These are phyloP conservation scores for Glaucidium brasilianum DNA, from an alignment of 2,113 vertebrate genomes.

Conservation along the genomic window DNA sequence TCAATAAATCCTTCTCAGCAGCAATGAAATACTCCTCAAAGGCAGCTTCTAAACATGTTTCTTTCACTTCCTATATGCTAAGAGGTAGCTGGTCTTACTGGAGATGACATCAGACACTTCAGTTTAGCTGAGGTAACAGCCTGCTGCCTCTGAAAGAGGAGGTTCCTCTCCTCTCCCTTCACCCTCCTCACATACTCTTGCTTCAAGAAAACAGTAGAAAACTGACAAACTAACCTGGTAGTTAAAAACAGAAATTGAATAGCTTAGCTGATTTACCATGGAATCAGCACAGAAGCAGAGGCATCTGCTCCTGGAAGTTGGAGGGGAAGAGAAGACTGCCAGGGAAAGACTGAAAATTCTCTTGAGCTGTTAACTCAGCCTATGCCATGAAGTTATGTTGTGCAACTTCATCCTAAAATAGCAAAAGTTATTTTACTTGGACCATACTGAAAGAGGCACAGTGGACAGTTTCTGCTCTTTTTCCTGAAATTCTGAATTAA, in stretches of 20 bases:
- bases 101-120: background rate
- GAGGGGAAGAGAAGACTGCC: background rate
- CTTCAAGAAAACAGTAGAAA: background rate
- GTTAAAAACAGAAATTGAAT: background rate
- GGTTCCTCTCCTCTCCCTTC: background rate
- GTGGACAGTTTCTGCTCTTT: background rate
- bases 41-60: background rate
- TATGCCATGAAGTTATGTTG: background rate
- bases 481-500: background rate
- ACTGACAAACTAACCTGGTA: background rate
- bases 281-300: background rate
- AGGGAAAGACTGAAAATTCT: background rate
- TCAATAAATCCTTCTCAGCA: background rate
- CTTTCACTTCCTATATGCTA: background rate
- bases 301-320: background rate
- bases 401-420: background rate
- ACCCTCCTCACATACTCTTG: background rate
- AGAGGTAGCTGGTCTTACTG: background rate
- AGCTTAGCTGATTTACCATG: background rate
- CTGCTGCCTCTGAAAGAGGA: background rate
- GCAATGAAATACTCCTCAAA: background rate
- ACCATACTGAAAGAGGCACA: background rate
- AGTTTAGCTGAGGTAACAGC: background rate
- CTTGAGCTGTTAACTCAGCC: background rate
- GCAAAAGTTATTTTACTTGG: background rate